A percentile compares a stretch with the other conserved stretches of the same genome.
Evolutionary conservation across 2,113 vertebrate species (phyloP).

Genomic region (Probosciger aterrimus): DNA sequence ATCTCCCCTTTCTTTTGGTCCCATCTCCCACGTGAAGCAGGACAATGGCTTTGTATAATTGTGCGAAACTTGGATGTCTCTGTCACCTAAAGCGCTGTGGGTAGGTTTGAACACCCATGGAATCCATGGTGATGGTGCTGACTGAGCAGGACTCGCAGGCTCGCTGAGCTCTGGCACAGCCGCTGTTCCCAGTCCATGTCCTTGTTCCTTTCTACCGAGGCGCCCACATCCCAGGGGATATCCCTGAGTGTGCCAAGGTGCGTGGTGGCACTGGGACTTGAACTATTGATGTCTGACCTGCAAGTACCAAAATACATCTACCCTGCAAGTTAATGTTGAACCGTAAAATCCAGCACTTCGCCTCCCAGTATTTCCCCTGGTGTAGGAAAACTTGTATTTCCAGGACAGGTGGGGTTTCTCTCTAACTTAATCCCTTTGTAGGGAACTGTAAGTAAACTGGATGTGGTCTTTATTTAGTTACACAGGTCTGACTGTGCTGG

Average conservation of each 20-base stretch:
- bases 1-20: background rate
- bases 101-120: background rate
- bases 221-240: background rate
- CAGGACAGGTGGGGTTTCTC: rapidly evolving
- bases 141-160: rapidly evolving
- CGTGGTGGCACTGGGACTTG: background rate
- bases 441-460: background rate
- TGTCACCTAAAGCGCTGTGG: background rate
- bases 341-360: background rate
- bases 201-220: background rate
- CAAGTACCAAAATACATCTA: background rate
- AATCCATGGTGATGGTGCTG: background rate
- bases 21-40: background rate
- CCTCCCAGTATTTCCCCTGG: background rate
- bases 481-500: background rate
- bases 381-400: background rate
- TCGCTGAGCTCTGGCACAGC: background rate
- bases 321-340: background rate
- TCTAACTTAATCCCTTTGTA: background rate
- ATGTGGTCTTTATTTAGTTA: background rate
- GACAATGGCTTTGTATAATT: background rate
- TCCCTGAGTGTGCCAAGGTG: rapidly evolving
- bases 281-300: rapidly evolving
- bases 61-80: rapidly evolving
- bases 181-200: rapidly evolving